Evolutionary conservation across 2,888 invertebrate genomes (phyloP).

Genomic region (Hypselothyrea guttata): DNA sequence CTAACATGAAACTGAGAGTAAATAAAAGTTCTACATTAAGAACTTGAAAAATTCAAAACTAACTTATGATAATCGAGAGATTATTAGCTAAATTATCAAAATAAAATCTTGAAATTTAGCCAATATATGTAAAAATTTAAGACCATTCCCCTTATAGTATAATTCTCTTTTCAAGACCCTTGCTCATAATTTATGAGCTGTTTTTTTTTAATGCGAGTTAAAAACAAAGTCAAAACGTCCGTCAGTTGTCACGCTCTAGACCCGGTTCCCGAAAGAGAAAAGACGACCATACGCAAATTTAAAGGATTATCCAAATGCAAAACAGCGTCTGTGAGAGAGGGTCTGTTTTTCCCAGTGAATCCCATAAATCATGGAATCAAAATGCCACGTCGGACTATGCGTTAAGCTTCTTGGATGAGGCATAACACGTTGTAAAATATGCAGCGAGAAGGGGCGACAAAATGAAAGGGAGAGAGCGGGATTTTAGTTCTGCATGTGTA

Average conservation of each 20-base stretch:
- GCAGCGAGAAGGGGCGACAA: slow-evolving; percentile 24
- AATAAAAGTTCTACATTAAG: too few species aligned
- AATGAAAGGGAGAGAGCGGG: not conserved
- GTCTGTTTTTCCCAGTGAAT: slow-evolving; percentile 30
- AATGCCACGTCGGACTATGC: slow-evolving; percentile 69
- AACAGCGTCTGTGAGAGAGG: slow-evolving; percentile 45
- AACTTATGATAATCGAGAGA: too few species aligned
- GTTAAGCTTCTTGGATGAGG: slow-evolving; percentile 66
- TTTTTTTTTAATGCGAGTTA: slow-evolving; percentile 51
- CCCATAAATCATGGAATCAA: slow-evolving; percentile 75
- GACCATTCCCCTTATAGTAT: too few species aligned
- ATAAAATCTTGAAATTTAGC: too few species aligned
- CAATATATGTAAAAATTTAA: too few species aligned
- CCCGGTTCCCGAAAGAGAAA: slow-evolving; percentile 6
- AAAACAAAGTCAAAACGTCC: slow-evolving; percentile 71
- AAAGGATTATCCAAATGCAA: slow-evolving; percentile 73
- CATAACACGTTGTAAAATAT: slow-evolving; percentile 73
- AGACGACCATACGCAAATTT: slow-evolving; percentile 68
- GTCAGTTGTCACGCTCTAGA: slow-evolving; percentile 52
- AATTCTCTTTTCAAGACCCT: slow-evolving; percentile 5
- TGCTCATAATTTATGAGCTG: slow-evolving; percentile 53
- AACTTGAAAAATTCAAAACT: too few species aligned
- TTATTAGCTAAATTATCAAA: too few species aligned
- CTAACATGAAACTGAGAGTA: too few species aligned
- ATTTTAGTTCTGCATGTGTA: not conserved